Percentiles rank a stretch among this genome's conserved stretches.
These are phyloP conservation scores for Clupea harengus DNA, from an alignment of 2,113 vertebrate species.

Conservation along the genomic window DNA sequence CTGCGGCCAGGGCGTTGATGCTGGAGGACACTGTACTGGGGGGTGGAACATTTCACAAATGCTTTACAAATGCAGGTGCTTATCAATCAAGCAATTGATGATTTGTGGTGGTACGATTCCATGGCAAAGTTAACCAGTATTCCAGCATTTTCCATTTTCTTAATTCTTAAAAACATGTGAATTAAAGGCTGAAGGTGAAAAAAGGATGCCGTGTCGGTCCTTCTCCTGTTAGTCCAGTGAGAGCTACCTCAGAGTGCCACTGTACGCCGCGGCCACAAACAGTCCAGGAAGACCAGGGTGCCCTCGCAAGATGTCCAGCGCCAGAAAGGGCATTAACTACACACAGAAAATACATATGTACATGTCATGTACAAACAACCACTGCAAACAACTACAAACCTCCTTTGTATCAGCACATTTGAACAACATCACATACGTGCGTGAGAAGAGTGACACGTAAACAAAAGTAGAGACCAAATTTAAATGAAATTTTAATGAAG, in stretches of 20 bases:
- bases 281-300: constrained; percentile 78
- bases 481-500: too few relatives aligned
- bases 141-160: too few relatives aligned
- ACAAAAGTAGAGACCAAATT: too few relatives aligned
- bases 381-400: too few relatives aligned
- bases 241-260: constrained; percentile 76
- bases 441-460: too few relatives aligned
- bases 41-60: too few relatives aligned
- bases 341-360: not conserved
- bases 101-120: not conserved
- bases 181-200: not conserved
- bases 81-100: too few relatives aligned
- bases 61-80: too few relatives aligned
- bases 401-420: too few relatives aligned
- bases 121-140: too few relatives aligned
- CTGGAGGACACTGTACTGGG: constrained; percentile 85
- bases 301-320: constrained; percentile 72
- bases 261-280: constrained; percentile 79
- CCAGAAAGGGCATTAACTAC: constrained; percentile 78
- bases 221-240: not conserved
- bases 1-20: constrained; percentile 82
- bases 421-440: too few relatives aligned
- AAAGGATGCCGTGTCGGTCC: not conserved
- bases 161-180: not conserved
- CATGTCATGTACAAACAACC: too few relatives aligned